Base-by-base conservation (phyloP, 2,113 vertebrate genomes). In the Ceyx cyanopectus region DNA sequence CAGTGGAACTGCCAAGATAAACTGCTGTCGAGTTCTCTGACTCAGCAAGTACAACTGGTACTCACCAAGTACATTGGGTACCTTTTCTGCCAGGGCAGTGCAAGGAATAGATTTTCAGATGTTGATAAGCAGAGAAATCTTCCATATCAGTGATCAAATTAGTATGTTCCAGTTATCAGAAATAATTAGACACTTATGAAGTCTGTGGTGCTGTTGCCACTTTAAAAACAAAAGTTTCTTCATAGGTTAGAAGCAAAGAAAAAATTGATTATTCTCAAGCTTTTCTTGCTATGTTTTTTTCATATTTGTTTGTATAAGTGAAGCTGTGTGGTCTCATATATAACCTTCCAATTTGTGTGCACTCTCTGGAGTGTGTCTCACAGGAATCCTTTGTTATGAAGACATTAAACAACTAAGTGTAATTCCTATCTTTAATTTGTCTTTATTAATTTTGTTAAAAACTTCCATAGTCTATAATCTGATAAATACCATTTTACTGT, bases 291-390 rank as follows among this genome's bases (percentile, higher is more conserved):
- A 34, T 18, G 3, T 65, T 95, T 88, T 32, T 32, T 73, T 86
- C 53, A 53, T 34, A 51, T 72, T 54, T 68, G 13, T 79, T 81
- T 84, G 19, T 81, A 0, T 43, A 51, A 66, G 18, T 63, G 46
- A 82, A 83, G 29, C 29, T 91, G 23, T 81, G 72, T 95, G 89
- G 84, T 81, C 76, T 95, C 8, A 4, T 87, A 40, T 63, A 14
- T 15, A 63, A 32, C 37, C 26, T 87, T 75, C 68, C 76, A 86
- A 15, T 83, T 85, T 89, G 80, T 48, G 78, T 82, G 78, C 80
- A 17, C 45, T 19, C 12, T 83, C 9, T 80, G 68, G 24, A 51
- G 43, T 20, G 23, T 29, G 34, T 72, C 40, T 93, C 48, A 45
- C 22, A 15, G 26, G 43, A 81, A 48, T 75, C 40, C 76, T 43